A percentile compares a stretch with the other conserved stretches of the same genome.
Evolutionary conservation across 1,140 invertebrate species (phyloP).

Genomic region (silkworm (Bombyx mori)): ASM3026992v2 NC_085133.1:3513001-3513500

Average conservation of each 20-base stretch:
- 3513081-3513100: neutral
- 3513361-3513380: neutral
- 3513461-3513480: slow-evolving; percentile 58
- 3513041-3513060: slow-evolving; percentile 36
- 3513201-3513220: too few species aligned
- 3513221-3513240: too few species aligned
- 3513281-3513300: neutral
- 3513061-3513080: slow-evolving; percentile 38
- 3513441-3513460: slow-evolving; percentile 52
- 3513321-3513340: slow-evolving; percentile 7
- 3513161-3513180: too few species aligned
- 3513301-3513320: slow-evolving; percentile 1
- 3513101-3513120: too few species aligned
- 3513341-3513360: neutral
- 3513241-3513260: too few species aligned
- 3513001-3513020: neutral
- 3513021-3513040: slow-evolving; percentile 33
- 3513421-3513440: slow-evolving; percentile 9
- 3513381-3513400: neutral
- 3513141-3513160: too few species aligned
- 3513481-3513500: slow-evolving; percentile 43
- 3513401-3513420: slow-evolving; percentile 8
- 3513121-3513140: too few species aligned
- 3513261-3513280: too few species aligned
- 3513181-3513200: too few species aligned